phyloP scores from a whole-genome alignment of 2,113 vertebrate species.

The Mesitornis unicolor region DNA sequence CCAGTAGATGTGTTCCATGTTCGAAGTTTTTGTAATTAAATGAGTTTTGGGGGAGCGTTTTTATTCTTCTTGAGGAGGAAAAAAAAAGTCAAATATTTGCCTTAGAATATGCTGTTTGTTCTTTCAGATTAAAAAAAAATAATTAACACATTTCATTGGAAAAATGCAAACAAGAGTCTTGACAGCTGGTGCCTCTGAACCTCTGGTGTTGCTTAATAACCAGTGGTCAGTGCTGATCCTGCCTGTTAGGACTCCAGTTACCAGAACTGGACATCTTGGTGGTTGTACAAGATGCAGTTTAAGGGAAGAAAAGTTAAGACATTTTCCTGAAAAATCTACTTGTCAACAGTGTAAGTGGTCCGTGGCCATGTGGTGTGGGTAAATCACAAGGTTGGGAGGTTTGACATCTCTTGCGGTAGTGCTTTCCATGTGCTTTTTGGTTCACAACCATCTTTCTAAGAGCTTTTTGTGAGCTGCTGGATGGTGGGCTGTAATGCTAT shows the following conservation, averaged over 20 bases:
- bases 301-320: not conserved
- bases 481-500: not conserved
- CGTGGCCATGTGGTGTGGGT: not conserved
- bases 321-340: not conserved
- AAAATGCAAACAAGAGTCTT: not conserved
- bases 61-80: not conserved
- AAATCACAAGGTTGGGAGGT: not conserved
- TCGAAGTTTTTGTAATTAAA: not conserved
- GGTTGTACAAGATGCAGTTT: not conserved
- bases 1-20: accelerated
- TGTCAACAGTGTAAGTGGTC: not conserved
- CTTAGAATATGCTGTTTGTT: not conserved
- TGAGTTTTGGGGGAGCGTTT: not conserved
- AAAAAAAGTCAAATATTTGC: not conserved
- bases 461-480: not conserved
- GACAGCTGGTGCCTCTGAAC: not conserved
- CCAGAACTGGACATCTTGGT: not conserved
- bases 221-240: not conserved
- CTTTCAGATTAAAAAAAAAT: not conserved
- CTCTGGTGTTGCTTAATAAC: not conserved
- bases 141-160: not conserved
- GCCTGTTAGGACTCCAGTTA: not conserved
- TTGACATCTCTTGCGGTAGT: not conserved
- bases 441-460: not conserved
- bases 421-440: not conserved